Evolutionary conservation across 2,888 invertebrate genomes (phyloP).

Genomic region (Drosophila fulvimacula): DNA sequence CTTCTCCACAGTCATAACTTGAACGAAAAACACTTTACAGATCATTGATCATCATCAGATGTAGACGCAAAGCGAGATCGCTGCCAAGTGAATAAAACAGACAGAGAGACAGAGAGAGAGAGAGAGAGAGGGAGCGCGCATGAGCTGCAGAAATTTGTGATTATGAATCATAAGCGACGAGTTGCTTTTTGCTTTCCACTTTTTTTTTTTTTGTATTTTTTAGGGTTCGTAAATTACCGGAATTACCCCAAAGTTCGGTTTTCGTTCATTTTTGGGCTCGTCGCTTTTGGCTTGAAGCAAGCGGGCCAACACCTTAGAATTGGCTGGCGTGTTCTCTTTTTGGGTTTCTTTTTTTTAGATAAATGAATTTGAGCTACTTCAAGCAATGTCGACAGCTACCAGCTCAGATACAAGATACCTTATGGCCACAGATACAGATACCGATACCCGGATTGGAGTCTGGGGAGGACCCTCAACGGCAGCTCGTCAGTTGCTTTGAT

Average conservation of each 20-base stretch:
- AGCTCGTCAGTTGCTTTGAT: constrained; percentile 75
- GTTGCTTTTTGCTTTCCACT: constrained; percentile 30
- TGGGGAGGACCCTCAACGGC: constrained; percentile 60
- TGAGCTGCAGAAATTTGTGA: constrained; percentile 60
- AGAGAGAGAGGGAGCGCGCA: constrained; percentile 7
- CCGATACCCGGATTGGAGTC: constrained; percentile 43
- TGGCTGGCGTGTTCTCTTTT: constrained; percentile 64
- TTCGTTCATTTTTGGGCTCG: constrained; percentile 33
- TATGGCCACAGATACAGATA: constrained; percentile 30
- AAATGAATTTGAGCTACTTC: constrained; percentile 78
- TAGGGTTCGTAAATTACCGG: constrained; percentile 72
- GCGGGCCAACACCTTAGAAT: constrained; percentile 71
- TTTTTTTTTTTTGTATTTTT: constrained; percentile 24
- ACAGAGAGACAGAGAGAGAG: constrained; percentile 1
- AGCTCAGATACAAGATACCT: constrained; percentile 38
- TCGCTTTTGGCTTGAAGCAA: constrained; percentile 52
- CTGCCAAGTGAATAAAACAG: constrained; percentile 8
- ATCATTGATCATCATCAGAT: constrained; percentile 82
- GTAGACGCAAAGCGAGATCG: constrained; percentile 26
- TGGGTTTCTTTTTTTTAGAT: constrained; percentile 66
- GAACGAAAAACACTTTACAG: constrained; percentile 77
- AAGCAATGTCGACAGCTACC: constrained; percentile 68
- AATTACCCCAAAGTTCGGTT: constrained; percentile 67
- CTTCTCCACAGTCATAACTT: constrained; percentile 53
- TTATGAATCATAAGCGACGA: constrained; percentile 75